Base-by-base conservation (phyloP, 2,888 invertebrate species). In the Latrodectus hesperus region DNA sequence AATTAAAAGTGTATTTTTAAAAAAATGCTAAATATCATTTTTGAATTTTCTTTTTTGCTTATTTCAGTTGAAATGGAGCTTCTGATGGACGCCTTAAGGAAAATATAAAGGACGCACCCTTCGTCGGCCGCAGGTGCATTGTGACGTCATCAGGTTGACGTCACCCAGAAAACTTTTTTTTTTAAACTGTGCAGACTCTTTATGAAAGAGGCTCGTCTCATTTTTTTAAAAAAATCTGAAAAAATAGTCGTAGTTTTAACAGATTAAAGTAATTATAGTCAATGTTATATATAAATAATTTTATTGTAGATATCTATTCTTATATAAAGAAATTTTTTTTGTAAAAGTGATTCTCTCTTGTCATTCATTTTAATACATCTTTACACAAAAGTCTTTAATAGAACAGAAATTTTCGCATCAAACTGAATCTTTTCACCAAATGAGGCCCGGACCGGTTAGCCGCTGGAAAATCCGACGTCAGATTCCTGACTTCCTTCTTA, bases 51-150 rank as follows among this genome's bases (percentile, higher is more conserved):
- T 53, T 53, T 73, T 64, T 11, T 60, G 75, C 60, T 38, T 55
- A 70, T 88, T 87, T 52, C 79, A 90, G 90, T 81, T 79, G 89
- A 90, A 74, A 95, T 97, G 92, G 95, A 95, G 90, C 94, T 96
- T 78, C 93, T 97, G 17, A 94, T 95, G 90, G 95, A 96, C 91
- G 95, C 96, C 10, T 71, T 90, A 53, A 89, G 77, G 68, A 90
- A 90, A 74, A 87, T 90, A 17, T 83, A 74, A 80, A 76, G 26
- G 26, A 12, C 22, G 22, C 22, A 1, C 22, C 22, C 22, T 22
- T 22, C 22, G 22, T 22, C 22, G 1, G 22, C 22, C 22, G 22
- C 22, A 22, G 22, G 22, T 22, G 22, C 22, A 22, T 22, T 22
- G 22, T 22, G 22, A 22, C 22, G 38, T 11, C 53, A 67, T 26